Evolutionary conservation across 2,888 invertebrate species (phyloP).

Genomic region (Platycnemis pennipes): DNA sequence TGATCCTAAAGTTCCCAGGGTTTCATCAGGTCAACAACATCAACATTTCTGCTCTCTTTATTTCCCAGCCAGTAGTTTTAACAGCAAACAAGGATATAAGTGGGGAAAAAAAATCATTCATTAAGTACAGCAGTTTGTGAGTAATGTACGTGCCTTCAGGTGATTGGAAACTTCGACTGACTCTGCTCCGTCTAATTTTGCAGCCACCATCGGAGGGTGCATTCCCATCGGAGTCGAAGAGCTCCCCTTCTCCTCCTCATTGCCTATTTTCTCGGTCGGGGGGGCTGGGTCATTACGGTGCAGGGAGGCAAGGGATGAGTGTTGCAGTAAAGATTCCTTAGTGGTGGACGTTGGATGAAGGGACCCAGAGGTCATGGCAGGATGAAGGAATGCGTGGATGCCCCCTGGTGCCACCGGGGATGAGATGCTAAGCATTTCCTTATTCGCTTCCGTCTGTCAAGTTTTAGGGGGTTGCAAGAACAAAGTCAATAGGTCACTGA

Average conservation of each 20-base stretch:
- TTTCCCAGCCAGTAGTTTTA: too few relatives aligned
- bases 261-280: not conserved
- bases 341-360: conserved; percentile 5
- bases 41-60: too few relatives aligned
- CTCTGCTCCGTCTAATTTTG: not conserved
- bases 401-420: conserved; percentile 61
- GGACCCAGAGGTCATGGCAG: not conserved
- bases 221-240: conserved; percentile 43
- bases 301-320: not conserved
- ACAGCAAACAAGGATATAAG: not conserved
- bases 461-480: not conserved
- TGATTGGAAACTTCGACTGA: conserved; percentile 14
- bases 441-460: conserved; percentile 12
- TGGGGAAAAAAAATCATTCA: not conserved
- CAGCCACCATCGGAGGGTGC: conserved; percentile 15
- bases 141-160: conserved; percentile 25
- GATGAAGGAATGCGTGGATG: conserved; percentile 18
- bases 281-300: conserved; percentile 35
- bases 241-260: not conserved
- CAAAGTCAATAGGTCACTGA: not conserved
- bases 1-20: too few relatives aligned
- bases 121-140: not conserved
- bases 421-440: conserved; percentile 57
- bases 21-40: too few relatives aligned
- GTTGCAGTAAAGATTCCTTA: conserved; percentile 2